Percentiles rank a stretch among this genome's conserved stretches.
Evolutionary conservation across 2,888 invertebrate genomes (phyloP).

Genomic region (Drosophila sordidapex): DNA sequence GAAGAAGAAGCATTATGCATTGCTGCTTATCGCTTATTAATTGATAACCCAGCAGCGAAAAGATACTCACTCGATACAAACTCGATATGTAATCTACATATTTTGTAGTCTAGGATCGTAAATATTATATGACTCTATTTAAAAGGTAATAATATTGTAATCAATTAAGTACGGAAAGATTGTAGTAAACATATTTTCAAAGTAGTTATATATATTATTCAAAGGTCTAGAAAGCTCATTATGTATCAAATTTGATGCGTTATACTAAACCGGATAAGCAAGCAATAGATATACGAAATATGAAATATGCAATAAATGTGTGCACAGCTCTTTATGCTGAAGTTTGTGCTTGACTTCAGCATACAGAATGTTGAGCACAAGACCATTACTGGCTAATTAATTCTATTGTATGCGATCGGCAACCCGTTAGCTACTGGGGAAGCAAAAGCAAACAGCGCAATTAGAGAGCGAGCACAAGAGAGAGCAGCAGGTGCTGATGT

Average conservation of each 20-base stretch:
- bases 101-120: background rate
- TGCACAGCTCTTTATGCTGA: too few relatives aligned
- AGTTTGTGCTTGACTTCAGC: too few relatives aligned
- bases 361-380: too few relatives aligned
- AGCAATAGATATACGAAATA: too few relatives aligned
- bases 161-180: background rate
- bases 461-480: background rate
- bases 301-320: too few relatives aligned
- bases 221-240: background rate
- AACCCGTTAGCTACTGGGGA: background rate
- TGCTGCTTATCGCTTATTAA: background rate
- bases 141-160: background rate
- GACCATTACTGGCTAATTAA: background rate
- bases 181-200: background rate
- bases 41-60: background rate
- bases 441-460: background rate
- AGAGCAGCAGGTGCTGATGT: background rate
- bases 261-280: too few relatives aligned
- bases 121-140: background rate
- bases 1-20: background rate
- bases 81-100: background rate
- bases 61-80: too few relatives aligned
- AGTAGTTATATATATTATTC: background rate
- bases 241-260: background rate
- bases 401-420: background rate